Evolutionary conservation across 2,888 invertebrate genomes (phyloP).

Genomic region (Gastracanthus pulcherrimus): DNA sequence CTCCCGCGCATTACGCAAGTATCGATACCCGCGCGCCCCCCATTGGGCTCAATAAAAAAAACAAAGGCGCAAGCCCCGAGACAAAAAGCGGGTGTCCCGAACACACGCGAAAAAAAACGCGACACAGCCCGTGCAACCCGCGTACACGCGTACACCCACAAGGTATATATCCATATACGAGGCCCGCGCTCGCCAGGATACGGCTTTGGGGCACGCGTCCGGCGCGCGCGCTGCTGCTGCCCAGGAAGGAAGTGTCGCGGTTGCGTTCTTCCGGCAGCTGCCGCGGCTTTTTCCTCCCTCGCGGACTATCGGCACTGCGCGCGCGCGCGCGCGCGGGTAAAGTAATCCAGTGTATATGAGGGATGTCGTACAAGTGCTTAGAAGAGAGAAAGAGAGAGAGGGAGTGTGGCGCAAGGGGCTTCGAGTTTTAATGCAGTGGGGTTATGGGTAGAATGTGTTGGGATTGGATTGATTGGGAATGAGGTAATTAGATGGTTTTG

Average conservation of each 20-base stretch:
- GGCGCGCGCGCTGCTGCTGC: constrained; percentile 52
- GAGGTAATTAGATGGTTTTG: no score
- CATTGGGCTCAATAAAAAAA: no score
- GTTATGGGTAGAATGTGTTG: no score
- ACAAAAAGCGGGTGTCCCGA: background rate
- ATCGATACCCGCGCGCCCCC: no score
- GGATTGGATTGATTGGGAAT: no score
- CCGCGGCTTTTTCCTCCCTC: constrained; percentile 71
- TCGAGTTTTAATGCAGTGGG: constrained; percentile 28
- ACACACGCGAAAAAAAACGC: no score
- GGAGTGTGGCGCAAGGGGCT: constrained; percentile 5
- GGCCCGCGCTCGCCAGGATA: constrained; percentile 61
- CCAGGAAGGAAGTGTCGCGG: constrained; percentile 77
- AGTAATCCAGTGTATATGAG: constrained; percentile 73
- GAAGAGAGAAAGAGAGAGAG: no score
- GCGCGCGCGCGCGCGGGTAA: no score
- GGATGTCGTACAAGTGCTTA: constrained; percentile 75
- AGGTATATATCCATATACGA: background rate
- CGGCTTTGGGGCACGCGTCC: constrained; percentile 40
- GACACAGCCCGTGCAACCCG: no score
- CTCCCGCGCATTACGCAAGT: no score
- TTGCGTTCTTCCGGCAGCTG: constrained; percentile 64
- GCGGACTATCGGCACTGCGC: constrained; percentile 64
- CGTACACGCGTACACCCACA: no score
- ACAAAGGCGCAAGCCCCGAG: background rate